Evolutionary conservation across 2,797 vertebrate species (phyloP), one percentile per base, ranked within the genome.

Genomic region (Falco naumanni): DNA sequence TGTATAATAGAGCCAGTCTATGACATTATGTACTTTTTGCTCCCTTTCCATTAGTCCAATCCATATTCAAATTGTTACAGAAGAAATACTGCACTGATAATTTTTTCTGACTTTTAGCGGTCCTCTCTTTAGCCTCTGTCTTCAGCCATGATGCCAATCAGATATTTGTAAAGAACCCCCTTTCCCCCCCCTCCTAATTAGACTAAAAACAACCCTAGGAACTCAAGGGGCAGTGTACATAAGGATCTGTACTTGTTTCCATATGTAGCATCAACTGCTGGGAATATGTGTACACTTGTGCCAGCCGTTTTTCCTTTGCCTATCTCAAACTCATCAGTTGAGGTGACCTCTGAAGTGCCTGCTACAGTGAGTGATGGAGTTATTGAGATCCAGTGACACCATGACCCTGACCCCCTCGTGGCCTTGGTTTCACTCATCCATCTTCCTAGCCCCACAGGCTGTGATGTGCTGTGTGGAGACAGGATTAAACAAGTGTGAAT

Each of bases 401-500:
- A 65, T 98, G 98, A 98, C 98, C 98, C 97, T 96, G 95, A 97
- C 97, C 97, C 76, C 83, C 96, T 97, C 19, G 1, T 96, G 97
- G 93, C 98, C 97, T 97, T 97, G 92, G 94, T 90, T 97, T 77
- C 96, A 93, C 84, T 97, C 98, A 98, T 98, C 97, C 97, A 98
- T 98, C 98, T 98, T 98, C 95, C 96, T 69, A 96, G 95, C 95
- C 94, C 96, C 95, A 97, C 97, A 97, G 97, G 81, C 97, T 96
- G 96, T 89, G 95, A 97, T 96, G 95, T 95, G 96, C 89, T 95
- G 88, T 97, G 92, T 96, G 97, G 97, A 98, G 98, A 98, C 96
- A 94, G 96, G 96, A 98, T 98, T 98, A 99, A 98, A 98, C 95
- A 98, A 98, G 98, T 98, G 98, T 98, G 98, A 98, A 98, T 98